Evolutionary conservation across 2,113 vertebrate species (phyloP), one percentile per base, ranked within the genome.

Genomic region (Eleginops maclovinus): DNA sequence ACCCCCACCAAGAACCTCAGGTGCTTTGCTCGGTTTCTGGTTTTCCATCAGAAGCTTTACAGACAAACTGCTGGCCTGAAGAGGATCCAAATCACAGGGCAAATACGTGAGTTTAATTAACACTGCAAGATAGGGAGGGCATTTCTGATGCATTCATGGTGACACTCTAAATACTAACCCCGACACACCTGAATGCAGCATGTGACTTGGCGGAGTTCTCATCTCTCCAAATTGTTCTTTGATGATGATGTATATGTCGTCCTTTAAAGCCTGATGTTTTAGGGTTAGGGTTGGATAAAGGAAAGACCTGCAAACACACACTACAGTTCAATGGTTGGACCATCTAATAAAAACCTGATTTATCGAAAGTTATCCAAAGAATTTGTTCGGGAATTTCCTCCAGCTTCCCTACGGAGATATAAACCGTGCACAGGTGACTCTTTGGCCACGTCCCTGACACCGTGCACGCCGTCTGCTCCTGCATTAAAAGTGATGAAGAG

Each of bases 401-500:
- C 0, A 24, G 24, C 47, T 21, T 43, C 46, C 40, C 43, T 0
- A 4, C 19, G 5, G 24, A 63, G 41, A 67, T 28, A 44, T 62
- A 24, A 68, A 74, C 73, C 1, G 21, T 82, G 72, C 43, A 61
- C 21, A 66, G 50, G 56, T 55, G 71, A n/a, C 64, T 28, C 21
- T 53, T 36, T 43, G 51, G 8, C 26, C 50, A 3, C 12, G 26
- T 46, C 53, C 36, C 62, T 0, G 43, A 63, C 6, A 28, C 22
- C 0, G 66, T 7, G 55, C 41, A 2, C 68, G 0, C 50, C 31
- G 71, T 64, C 64, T 60, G 53, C 66, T 3, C 26, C 51, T 41
- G 71, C 82, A 67, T 76, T 79, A 75, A 79, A 65, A 11, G 22
- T 76, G 82, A 79, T 31, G 28, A 31, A 31, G 28, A 31, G 28